Evolutionary conservation across 2,888 invertebrate genomes (phyloP).

Genomic region (Schizaphis graminum): DNA sequence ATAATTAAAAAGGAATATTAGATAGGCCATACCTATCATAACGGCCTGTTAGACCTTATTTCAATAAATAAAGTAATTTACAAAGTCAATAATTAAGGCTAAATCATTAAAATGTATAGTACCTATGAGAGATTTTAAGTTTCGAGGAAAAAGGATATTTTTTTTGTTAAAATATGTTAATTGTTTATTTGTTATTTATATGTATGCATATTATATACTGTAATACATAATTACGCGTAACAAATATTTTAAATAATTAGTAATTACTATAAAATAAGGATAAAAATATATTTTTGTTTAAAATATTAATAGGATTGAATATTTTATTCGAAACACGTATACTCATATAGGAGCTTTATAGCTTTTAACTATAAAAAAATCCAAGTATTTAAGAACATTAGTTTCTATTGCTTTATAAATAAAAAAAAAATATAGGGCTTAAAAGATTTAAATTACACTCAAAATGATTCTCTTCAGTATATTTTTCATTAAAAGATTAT

Average conservation of each 20-base stretch:
- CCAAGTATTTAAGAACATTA: not conserved
- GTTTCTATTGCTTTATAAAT: not conserved
- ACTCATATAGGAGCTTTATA: not conserved
- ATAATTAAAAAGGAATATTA: too few relatives aligned
- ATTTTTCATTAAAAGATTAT: too few relatives aligned
- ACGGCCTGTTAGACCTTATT: accelerated
- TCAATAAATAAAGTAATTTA: not conserved
- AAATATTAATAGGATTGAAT: not conserved
- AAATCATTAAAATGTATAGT: not conserved
- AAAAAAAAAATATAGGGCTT: not conserved
- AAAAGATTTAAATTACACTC: not conserved
- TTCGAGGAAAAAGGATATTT: not conserved
- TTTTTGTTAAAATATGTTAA: not conserved
- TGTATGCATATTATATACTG: not conserved
- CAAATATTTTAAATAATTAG: not conserved
- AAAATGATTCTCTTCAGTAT: not conserved
- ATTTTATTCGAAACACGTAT: not conserved
- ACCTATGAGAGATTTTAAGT: not conserved
- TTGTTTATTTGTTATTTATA: not conserved
- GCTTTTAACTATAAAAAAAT: not conserved
- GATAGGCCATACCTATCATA: too few relatives aligned
- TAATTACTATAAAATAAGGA: not conserved
- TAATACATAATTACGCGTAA: not conserved
- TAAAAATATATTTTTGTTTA: not conserved
- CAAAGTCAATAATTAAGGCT: not conserved